A percentile compares a stretch with the other conserved stretches of the same genome.
Evolutionary conservation across 2,113 vertebrate species (phyloP).

Genomic region (Noturus placidus): DNA sequence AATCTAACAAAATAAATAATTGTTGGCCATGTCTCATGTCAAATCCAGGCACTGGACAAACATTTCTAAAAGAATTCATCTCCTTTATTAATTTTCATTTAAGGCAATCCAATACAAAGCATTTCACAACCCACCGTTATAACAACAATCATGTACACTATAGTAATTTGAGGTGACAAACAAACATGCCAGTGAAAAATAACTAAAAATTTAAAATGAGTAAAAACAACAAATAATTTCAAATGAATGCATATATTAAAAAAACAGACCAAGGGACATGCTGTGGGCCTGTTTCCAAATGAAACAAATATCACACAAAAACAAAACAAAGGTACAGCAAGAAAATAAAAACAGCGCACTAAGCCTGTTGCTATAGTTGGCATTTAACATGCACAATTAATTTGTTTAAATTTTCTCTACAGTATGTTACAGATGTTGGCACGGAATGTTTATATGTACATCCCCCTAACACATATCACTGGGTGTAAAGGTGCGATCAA

Average conservation of each 20-base stretch:
- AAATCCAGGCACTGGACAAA: neutral
- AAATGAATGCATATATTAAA: conserved; percentile 50
- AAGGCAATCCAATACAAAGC: conserved; percentile 83
- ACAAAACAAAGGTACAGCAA: conserved; percentile 57
- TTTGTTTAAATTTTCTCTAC: conserved; percentile 53
- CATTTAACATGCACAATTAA: conserved; percentile 67
- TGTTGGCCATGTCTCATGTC: neutral
- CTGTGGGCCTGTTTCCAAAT: conserved; percentile 62
- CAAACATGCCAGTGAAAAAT: conserved; percentile 63
- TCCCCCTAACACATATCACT: conserved; percentile 30
- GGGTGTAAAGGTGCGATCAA: conserved; percentile 28
- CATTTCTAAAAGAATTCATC: conserved; percentile 68
- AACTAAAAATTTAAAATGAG: conserved; percentile 56
- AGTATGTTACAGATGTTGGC: conserved; percentile 59
- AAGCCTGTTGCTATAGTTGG: conserved; percentile 60
- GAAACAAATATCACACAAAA: conserved; percentile 49
- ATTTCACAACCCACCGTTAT: conserved; percentile 77
- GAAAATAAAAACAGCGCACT: conserved; percentile 62
- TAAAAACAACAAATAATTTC: conserved; percentile 63
- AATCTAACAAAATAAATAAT: neutral
- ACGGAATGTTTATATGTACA: conserved; percentile 31
- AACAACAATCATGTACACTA: conserved; percentile 78
- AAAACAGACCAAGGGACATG: conserved; percentile 64
- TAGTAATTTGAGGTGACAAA: conserved; percentile 63
- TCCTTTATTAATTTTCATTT: conserved; percentile 74